A percentile compares a stretch with the other conserved stretches of the same genome.
These are phyloP conservation scores for Rhipidura dahli DNA, from an alignment of 2,113 vertebrate genomes.

Conservation along the genomic window DNA sequence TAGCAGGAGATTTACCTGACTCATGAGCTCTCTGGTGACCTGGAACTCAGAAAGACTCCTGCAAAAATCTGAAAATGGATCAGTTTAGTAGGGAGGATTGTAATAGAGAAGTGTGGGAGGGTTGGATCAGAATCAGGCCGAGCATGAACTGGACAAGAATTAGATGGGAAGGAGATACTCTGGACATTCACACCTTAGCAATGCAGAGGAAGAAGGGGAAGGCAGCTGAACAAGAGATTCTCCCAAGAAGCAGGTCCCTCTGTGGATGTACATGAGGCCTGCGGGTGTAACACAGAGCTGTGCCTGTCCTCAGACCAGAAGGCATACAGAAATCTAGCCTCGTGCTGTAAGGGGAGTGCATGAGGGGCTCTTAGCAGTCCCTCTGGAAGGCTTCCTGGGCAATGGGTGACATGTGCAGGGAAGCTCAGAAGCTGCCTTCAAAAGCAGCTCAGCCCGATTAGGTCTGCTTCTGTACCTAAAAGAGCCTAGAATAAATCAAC, in stretches of 20 bases:
- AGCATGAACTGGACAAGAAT: neutral
- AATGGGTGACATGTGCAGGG: neutral
- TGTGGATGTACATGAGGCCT: neutral
- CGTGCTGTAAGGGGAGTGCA: accelerated
- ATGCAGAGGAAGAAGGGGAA: neutral
- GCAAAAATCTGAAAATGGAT: neutral
- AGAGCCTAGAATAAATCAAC: slow-evolving; percentile 31
- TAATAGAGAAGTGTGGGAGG: neutral
- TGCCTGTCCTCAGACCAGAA: neutral
- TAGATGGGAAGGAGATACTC: neutral
- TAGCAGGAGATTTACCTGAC: neutral
- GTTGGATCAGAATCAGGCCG: neutral
- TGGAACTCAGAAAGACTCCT: neutral
- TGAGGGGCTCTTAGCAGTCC: neutral
- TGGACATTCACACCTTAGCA: neutral
- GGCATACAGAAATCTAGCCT: neutral
- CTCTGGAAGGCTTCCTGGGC: neutral
- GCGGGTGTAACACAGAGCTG: neutral
- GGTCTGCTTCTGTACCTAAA: neutral
- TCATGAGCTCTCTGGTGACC: neutral
- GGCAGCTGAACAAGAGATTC: neutral
- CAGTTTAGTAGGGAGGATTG: neutral
- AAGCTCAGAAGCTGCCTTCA: neutral
- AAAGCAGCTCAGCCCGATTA: neutral
- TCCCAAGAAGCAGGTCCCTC: neutral